Conservation (phyloP, 2,113 vertebrate genomes). For the Chrysemys picta region DNA sequence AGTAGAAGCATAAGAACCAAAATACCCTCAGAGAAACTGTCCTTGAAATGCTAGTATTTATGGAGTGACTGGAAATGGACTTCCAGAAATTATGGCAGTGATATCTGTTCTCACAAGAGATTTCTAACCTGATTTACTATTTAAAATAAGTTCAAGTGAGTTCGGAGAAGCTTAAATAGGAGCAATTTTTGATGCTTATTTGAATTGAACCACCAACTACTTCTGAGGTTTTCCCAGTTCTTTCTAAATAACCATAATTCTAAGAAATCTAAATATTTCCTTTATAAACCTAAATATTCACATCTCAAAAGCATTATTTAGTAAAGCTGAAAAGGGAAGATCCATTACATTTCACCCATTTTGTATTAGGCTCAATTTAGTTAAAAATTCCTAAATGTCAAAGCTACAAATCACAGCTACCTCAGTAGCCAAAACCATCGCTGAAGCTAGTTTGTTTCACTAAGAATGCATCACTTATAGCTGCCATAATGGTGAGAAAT, state of each 20-base stretch:
- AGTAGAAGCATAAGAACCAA: background rate
- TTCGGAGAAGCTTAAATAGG: conserved; percentile 24
- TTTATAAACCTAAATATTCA: conserved; percentile 38
- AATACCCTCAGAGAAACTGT: background rate
- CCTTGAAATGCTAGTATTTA: background rate
- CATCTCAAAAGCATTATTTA: background rate
- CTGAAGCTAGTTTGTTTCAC: background rate
- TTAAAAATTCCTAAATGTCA: conserved; percentile 22
- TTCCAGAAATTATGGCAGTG: background rate
- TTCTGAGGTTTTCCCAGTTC: conserved; percentile 53
- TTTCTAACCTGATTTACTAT: background rate
- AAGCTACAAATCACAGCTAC: conserved; percentile 14
- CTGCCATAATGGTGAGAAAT: background rate
- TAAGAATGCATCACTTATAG: background rate
- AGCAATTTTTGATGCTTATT: background rate
- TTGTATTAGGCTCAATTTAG: conserved; percentile 8
- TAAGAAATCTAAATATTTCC: conserved; percentile 18
- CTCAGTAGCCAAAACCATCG: conserved; percentile 31
- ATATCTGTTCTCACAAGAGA: background rate
- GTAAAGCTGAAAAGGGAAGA: conserved; percentile 32
- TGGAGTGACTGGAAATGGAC: background rate
- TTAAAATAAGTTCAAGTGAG: background rate
- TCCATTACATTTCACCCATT: conserved; percentile 42
- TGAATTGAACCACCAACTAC: background rate
- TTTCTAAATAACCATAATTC: conserved; percentile 6